Base-by-base conservation (phyloP, 1,140 invertebrate genomes). In the Procambarus clarkii region DNA sequence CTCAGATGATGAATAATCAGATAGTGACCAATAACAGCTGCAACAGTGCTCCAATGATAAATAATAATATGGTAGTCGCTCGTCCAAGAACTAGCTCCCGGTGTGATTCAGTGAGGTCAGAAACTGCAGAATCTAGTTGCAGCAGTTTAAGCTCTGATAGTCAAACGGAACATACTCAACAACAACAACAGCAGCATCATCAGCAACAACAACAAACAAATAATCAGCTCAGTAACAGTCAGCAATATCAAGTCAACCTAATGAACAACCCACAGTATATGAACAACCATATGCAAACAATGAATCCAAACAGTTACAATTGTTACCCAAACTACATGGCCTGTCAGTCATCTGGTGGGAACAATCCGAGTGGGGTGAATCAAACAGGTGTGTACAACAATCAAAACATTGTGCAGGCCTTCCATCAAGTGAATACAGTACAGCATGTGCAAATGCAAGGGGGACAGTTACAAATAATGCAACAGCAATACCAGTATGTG, bases 41-140 rank as follows among this genome's bases (percentile, higher is more conserved):
- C 81, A 91, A 44, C 77, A 85, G 45, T 11, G 69, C 60, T 24
- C 48, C 71, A 60, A 48, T 45, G 34, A 88, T 77, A 77, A 90
- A 60, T 76, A 82, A 83, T 77, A 84, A 46, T n/a, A 85, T 91
- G 76, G 89, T 91, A 48, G 89, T 91, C 34, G 89, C 89, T 80
- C 89, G 89, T n/a, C 89, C 89, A 85, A 91, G 89, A 91, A 91
- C 89, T 86, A 91, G 82, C 64, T 91, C 89, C 74, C 82, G 89
- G 71, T 91, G 89, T 80, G 89, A 91, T 60, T 91, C 89, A 7
- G 89, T 91, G 81, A 85, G 89, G 71, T 91, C 89, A 48, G 89
- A 91, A 83, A 91, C 89, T 4, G 89, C 89, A 44, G 89, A 91
- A 60, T 91, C 89, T 64, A 91, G 89, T 85, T 91, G 89, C 80